phyloP scores from a whole-genome alignment of 2,113 vertebrate genomes.

The Peromyscus maniculatus region DNA sequence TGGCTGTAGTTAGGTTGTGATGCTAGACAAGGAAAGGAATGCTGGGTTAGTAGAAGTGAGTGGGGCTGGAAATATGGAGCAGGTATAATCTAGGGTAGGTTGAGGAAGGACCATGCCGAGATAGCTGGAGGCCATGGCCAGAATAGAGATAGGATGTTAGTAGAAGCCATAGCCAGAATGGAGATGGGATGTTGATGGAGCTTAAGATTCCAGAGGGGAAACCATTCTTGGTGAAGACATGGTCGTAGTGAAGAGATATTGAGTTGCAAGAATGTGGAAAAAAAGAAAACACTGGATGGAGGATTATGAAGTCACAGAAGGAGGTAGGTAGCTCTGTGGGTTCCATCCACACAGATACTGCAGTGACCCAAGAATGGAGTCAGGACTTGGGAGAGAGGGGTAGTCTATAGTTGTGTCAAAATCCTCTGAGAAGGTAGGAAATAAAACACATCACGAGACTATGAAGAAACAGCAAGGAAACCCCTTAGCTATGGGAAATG shows the following conservation, averaged over 20 bases:
- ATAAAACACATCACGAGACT: not conserved
- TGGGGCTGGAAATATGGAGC: not conserved
- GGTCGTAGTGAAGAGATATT: not conserved
- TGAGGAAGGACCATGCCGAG: not conserved
- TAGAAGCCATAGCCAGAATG: no score
- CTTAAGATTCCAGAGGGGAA: not conserved
- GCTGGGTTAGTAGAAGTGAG: not conserved
- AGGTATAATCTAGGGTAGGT: not conserved
- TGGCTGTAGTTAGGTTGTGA: not conserved
- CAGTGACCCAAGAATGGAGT: not conserved
- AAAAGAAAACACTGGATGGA: not conserved
- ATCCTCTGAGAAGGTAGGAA: not conserved
- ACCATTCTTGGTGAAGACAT: not conserved
- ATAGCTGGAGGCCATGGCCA: not conserved
- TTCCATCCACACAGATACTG: not conserved
- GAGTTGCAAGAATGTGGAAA: not conserved
- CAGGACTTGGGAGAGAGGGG: not conserved
- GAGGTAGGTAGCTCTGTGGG: not conserved
- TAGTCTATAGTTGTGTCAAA: not conserved
- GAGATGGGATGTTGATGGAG: no score
- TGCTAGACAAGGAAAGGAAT: not conserved
- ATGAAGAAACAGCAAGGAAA: not conserved
- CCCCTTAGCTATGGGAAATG: not conserved
- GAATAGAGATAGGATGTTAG: not conserved
- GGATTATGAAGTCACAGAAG: not conserved